Base-by-base conservation (phyloP, 2,797 vertebrate genomes). In the Danionella dracula region DNA sequence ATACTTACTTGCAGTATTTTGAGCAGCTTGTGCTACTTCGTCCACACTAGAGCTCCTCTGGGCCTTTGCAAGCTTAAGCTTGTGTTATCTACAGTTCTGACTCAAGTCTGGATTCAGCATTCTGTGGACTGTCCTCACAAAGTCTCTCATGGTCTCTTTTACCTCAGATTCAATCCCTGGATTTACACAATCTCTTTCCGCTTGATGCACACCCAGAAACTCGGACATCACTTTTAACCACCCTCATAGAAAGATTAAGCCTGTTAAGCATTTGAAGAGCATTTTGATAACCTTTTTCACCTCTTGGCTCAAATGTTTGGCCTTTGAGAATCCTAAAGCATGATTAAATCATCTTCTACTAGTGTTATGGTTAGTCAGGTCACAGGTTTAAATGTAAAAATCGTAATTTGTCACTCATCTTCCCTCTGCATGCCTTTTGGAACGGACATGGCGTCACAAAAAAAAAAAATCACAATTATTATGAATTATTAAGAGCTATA, bases 161-260 rank as follows among this genome's bases (percentile, higher is more conserved):
- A 84, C 77, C 78, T 56, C 77, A 78, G 84, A 83, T 88, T 89
- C 89, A 83, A 85, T 78, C 79, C 66, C 8, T 75, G 82, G 85
- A 89, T 91, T 90, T 90, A 83, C 34, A 19, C 53, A 66, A 89
- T 87, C 86, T 79, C 82, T 79, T 87, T 85, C 86, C 80, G 65
- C 57, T 3, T 53, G 27, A 72, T 53, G 48, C 56, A 49, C 67
- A 54, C 59, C 62, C 38, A 59, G 51, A 64, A 38, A 59, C 54
- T 65, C 20, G 42, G 64, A 71, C 46, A 35, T 42, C 46, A 63
- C 51, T 62, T 68, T 56, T 44, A 63, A 35, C 51, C 71, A 58
- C 59, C 45, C 53, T 53, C 60, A 55, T 72, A 66, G 66, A 62
- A 62, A 58, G 64, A 68, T 66, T 63, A 50, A 66, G 59, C 5